Base-by-base conservation (phyloP, 2,888 invertebrate species). In the Hirudinaria manillensis region DNA sequence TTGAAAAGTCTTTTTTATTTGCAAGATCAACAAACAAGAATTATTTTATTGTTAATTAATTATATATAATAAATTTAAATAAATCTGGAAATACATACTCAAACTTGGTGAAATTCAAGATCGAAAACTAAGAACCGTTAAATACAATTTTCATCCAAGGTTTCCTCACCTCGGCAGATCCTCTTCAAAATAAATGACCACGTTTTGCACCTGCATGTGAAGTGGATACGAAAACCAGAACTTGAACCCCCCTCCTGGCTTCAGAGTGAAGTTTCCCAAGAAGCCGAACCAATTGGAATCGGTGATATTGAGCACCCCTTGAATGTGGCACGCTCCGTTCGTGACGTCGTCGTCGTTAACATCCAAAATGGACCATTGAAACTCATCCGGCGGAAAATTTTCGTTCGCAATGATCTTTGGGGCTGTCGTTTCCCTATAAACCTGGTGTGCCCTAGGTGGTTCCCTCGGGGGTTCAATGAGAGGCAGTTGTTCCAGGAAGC, bases 271-370 rank as follows among this genome's bases (percentile, higher is more conserved):
- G 68, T 79, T 79, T 29, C 75, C 74, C 16, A 79, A 53, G 72
- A 77, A 79, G 34, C 79, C 78, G 56, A 75, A 73, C 79, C 79
- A 79, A 32, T 72, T 72, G 65, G 74, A 56, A 16, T 72, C 70
- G 24, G 77, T 72, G 32, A 78, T 77, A 74, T 78, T 78, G 27
- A 79, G 53, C 29, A 34, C 66, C 7, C 79, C 79, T 34, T 78
- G 71, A 21, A 78, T 65, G 29, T 76, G 68, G 61, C 79, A 79
- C 10, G 71, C 56, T 34, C 71, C 56, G 68, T 75, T 24, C 55
- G 70, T n/a, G 75, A 75, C 34, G 75, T 61, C 61, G n/a, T 29
- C 29, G 4, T 29, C 6, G 61, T 24, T 61, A 24, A 27, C 24
- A 2, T 61, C 29, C 24, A 13, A 1, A 10, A 27, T 29, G 6